Evolutionary conservation across 2,888 invertebrate species (phyloP).

Genomic region (Drosophila macrospina): DNA sequence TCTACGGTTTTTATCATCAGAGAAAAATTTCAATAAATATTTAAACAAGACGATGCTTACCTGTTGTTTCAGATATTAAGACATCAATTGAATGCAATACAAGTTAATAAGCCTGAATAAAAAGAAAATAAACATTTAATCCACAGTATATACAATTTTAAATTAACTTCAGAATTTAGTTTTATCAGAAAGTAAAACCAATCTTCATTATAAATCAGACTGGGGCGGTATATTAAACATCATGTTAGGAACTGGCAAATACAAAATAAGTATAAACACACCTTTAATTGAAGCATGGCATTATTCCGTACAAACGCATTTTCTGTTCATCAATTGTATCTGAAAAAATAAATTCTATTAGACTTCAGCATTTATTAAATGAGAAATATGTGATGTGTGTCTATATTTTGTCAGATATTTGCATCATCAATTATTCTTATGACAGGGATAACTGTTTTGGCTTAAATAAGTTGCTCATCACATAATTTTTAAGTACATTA

Average conservation of each 20-base stretch:
- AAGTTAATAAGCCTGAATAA: not conserved
- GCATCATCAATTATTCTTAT: constrained; percentile 53
- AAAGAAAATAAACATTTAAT: not conserved
- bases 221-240: constrained; percentile 62
- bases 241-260: constrained; percentile 14
- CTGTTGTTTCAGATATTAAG: not conserved
- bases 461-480: constrained; percentile 54
- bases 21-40: not conserved
- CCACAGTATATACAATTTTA: not conserved
- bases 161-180: not conserved
- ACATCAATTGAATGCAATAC: too few relatives aligned
- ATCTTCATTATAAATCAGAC: constrained; percentile 57
- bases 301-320: not conserved
- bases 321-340: not conserved
- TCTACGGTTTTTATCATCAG: constrained; percentile 50
- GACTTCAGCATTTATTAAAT: not conserved
- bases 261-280: not conserved
- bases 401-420: constrained; percentile 19
- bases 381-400: too few relatives aligned
- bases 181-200: constrained; percentile 52
- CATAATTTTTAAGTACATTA: not conserved
- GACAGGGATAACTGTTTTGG: constrained; percentile 51
- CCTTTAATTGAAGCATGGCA: not conserved
- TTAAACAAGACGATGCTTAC: constrained; percentile 13
- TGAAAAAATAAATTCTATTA: constrained; percentile 15